phyloP scores from a whole-genome alignment of 1,140 invertebrate species.

The Brachionus plicatilis region DNA sequence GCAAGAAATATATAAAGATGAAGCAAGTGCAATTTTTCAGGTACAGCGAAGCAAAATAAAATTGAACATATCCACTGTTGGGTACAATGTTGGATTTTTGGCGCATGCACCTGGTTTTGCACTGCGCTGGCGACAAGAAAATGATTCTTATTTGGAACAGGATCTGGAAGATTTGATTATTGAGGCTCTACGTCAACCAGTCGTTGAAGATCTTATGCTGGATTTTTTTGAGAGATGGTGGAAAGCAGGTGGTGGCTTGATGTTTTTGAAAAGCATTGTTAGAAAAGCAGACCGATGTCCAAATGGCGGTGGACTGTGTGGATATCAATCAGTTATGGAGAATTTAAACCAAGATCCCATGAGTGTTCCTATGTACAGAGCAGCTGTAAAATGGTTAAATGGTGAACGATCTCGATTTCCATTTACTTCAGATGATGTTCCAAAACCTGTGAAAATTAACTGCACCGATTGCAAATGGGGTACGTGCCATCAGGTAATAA shows the following conservation, averaged over 20 bases:
- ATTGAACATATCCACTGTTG: background rate
- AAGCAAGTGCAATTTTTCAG: background rate
- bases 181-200: background rate
- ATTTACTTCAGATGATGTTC: constrained; percentile 24
- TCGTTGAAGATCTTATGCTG: background rate
- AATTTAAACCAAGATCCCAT: constrained; percentile 45
- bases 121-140: background rate
- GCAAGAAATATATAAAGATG: background rate
- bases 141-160: background rate
- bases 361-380: constrained; percentile 44
- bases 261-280: constrained; percentile 17
- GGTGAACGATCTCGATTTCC: background rate
- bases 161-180: constrained; percentile 15
- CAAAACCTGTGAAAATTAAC: background rate
- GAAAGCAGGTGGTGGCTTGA: background rate
- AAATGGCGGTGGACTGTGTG: constrained; percentile 42
- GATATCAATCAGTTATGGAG: constrained; percentile 46
- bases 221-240: constrained; percentile 22
- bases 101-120: background rate
- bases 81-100: constrained; percentile 27
- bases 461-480: constrained; percentile 11
- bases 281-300: background rate
- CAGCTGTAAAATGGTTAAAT: constrained; percentile 43
- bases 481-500: background rate
- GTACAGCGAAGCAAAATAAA: background rate